Percentiles rank a stretch among this genome's conserved stretches.
These are phyloP conservation scores for Aspidiotus destructor DNA, from an alignment of 2,888 invertebrate species.

Conservation along the genomic window DNA sequence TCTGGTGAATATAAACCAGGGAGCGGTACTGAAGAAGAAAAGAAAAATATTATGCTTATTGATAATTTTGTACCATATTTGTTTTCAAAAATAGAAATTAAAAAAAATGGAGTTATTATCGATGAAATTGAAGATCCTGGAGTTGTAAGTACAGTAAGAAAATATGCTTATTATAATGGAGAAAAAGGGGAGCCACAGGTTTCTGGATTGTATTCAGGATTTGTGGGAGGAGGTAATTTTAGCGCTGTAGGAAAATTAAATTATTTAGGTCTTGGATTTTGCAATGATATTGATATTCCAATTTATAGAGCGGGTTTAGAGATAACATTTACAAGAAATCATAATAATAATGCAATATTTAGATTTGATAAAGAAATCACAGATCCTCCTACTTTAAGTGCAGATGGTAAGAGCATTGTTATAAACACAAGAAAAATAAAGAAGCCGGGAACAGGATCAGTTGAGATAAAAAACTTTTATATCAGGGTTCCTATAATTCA, in stretches of 20 bases:
- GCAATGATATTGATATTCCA: slow-evolving; percentile 4
- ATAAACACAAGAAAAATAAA: slow-evolving; percentile 4
- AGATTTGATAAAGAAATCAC: slow-evolving; percentile 1
- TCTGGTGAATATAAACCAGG: neutral
- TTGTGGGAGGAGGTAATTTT: slow-evolving; percentile 4
- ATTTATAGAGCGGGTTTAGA: slow-evolving; percentile 2
- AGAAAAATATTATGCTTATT: slow-evolving; percentile 4
- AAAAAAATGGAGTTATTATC: neutral
- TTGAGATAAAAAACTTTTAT: slow-evolving; percentile 4
- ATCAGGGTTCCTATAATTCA: slow-evolving; percentile 4
- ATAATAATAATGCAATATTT: neutral
- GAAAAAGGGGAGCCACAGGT: neutral
- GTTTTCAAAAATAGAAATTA: slow-evolving; percentile 1
- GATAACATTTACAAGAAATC: slow-evolving; percentile 4
- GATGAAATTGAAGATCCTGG: neutral
- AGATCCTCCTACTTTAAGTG: neutral
- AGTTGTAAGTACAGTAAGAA: slow-evolving; percentile 1
- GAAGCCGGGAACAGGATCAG: neutral
- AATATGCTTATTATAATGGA: slow-evolving; percentile 1
- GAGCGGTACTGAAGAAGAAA: slow-evolving; percentile 2
- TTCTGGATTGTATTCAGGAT: slow-evolving; percentile 4
- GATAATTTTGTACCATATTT: slow-evolving; percentile 2
- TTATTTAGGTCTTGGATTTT: neutral
- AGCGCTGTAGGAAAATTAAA: neutral
- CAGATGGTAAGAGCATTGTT: slow-evolving; percentile 2